Evolutionary conservation across 1,140 invertebrate genomes (phyloP), one percentile per base, ranked within the genome.

Genomic region (Lethrus apterus): DNA sequence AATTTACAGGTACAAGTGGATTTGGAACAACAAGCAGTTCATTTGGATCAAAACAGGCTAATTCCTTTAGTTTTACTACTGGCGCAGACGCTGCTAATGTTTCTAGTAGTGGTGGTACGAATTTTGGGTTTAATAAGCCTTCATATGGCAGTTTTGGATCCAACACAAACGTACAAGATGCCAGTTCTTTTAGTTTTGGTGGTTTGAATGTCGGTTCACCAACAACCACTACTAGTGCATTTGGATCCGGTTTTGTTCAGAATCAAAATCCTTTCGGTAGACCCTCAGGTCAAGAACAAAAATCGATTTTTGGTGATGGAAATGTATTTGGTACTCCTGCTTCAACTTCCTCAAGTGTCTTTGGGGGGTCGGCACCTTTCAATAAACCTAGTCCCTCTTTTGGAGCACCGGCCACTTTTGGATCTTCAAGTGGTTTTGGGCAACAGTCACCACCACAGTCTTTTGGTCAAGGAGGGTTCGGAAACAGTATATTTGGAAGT

Each of bases 211-310:
- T 61, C 11, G 57, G 58, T 21, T 30, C 31, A 32, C 29, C 52
- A 38, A 44, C 46, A 11, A 55, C 48, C 11, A 43, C 56, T 10
- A 35, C 41, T 4, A 47, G 20, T 14, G 33, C 23, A 5, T 54
- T 54, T 44, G 51, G 44, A 11, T 26, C 9, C 18, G 18, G 29
- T 0, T 24, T 36, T 23, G 15, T n/a, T 32, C 36, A 42, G 36
- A 38, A 30, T 10, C 33, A 14, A 31, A 63, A 56, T 56, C 55
- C 52, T 3, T 63, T 63, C 33, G 46, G 43, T 15, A 52, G 45
- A 35, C 26, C 38, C n/a, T 30, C 33, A 32, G 48, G 46, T 15
- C 24, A 34, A 35, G 57, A 57, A 40, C 32, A 44, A 30, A 59
- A 55, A 50, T 46, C 55, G 13, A 18, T 43, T 8, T 55, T 55